phyloP scores from a whole-genome alignment of 2,888 invertebrate genomes.

The Atherix ibis region DNA sequence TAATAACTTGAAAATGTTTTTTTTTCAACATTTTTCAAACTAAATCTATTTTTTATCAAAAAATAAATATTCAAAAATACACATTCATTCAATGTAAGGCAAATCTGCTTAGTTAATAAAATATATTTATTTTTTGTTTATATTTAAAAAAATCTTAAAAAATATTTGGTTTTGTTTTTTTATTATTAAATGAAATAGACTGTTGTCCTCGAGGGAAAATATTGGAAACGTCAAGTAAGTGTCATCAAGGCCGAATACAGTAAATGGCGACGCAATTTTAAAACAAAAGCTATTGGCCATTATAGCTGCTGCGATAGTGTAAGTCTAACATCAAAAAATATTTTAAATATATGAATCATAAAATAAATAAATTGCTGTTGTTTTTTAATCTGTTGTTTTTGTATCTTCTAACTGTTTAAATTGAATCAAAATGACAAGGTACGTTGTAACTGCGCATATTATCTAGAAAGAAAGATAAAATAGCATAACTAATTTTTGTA shows the following conservation, averaged over 20 bases:
- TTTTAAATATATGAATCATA: too few species aligned
- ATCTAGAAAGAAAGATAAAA: conserved; percentile 17
- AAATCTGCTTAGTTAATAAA: conserved; percentile 7
- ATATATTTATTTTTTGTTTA: conserved; percentile 1
- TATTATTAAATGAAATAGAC: too few species aligned
- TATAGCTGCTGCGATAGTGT: conserved; percentile 62
- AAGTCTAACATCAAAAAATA: too few species aligned
- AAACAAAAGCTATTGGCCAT: conserved; percentile 56
- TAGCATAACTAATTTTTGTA: too few species aligned
- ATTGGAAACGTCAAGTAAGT: conserved; percentile 94
- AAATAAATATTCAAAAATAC: too few species aligned
- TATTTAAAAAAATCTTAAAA: conserved; percentile 6
- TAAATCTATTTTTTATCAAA: too few species aligned
- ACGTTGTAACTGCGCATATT: conserved; percentile 30
- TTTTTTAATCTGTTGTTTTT: too few species aligned
- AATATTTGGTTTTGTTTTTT: conserved; percentile 15
- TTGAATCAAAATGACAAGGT: conserved; percentile 29
- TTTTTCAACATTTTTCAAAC: too few species aligned
- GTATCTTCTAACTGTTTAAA: conserved; percentile 28
- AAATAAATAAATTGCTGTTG: not conserved
- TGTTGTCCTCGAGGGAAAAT: conserved; percentile 95
- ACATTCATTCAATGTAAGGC: too few species aligned
- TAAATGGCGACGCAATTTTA: conserved; percentile 71
- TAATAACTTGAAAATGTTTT: too few species aligned
- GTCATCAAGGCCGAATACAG: conserved; percentile 98